Conservation (phyloP, 2,113 vertebrate genomes). For the Bombycilla garrulus region DNA sequence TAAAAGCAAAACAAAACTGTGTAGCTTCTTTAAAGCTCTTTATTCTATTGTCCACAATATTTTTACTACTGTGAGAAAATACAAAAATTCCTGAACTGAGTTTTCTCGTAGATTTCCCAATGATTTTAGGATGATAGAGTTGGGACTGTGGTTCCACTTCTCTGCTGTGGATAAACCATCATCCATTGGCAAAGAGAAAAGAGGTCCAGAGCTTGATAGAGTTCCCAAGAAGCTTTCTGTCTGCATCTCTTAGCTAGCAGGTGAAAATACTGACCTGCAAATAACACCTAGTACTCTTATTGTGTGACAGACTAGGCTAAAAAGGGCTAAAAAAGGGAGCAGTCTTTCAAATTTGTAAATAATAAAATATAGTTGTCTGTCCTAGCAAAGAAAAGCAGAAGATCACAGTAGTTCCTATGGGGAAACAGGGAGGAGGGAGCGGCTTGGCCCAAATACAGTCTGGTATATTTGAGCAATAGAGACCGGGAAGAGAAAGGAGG, state of each 20-base stretch:
- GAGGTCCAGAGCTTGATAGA: background rate
- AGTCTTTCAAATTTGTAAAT: background rate
- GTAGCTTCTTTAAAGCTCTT: background rate
- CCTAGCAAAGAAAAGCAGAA: background rate
- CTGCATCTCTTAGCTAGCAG: background rate
- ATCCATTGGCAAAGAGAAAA: background rate
- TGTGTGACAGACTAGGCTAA: background rate
- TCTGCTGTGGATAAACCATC: background rate
- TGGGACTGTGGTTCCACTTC: background rate
- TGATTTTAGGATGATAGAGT: background rate
- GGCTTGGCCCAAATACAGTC: background rate
- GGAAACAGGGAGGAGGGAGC: background rate
- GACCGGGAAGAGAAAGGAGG: conserved; percentile 32
- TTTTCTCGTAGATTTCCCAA: background rate
- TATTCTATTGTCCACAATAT: background rate
- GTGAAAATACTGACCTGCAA: background rate
- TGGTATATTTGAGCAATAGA: conserved; percentile 3
- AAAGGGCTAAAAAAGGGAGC: background rate
- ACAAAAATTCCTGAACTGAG: background rate
- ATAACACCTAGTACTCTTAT: background rate
- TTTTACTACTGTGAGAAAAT: background rate
- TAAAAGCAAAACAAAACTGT: background rate
- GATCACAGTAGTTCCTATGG: background rate
- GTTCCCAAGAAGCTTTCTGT: background rate
- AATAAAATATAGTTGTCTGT: background rate